Conservation (phyloP, 2,888 invertebrate species). For the Stenchaetothrips biformis region DNA sequence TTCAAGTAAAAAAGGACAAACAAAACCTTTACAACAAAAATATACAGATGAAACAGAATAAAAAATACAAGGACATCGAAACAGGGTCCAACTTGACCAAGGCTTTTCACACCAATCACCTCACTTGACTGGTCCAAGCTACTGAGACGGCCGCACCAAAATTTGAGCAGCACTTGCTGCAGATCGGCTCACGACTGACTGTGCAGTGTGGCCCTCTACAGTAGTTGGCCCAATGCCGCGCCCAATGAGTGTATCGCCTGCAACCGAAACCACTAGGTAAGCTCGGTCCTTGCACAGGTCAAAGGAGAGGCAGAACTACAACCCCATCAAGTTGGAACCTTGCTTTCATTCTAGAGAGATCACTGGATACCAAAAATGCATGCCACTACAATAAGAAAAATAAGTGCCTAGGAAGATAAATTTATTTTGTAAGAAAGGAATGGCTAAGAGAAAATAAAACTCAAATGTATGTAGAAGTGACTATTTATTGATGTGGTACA, state of each 20-base stretch:
- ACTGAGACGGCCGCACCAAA: background rate
- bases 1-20: too few relatives aligned
- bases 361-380: background rate
- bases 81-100: too few relatives aligned
- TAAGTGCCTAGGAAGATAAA: background rate
- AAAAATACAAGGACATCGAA: too few relatives aligned
- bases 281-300: background rate
- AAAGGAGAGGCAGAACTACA: background rate
- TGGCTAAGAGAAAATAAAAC: background rate
- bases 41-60: too few relatives aligned
- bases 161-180: background rate
- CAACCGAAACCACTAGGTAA: slow-evolving; percentile 8
- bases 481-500: slow-evolving; percentile 1
- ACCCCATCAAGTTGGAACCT: background rate
- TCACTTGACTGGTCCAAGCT: background rate
- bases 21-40: too few relatives aligned
- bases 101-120: too few relatives aligned
- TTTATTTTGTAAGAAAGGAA: background rate
- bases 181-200: background rate
- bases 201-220: background rate
- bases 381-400: background rate
- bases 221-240: background rate
- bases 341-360: background rate
- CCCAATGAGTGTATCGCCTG: background rate
- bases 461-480: background rate